Conservation (phyloP, 64 coral and sea anemone species). For the Montipora capricornis region DNA sequence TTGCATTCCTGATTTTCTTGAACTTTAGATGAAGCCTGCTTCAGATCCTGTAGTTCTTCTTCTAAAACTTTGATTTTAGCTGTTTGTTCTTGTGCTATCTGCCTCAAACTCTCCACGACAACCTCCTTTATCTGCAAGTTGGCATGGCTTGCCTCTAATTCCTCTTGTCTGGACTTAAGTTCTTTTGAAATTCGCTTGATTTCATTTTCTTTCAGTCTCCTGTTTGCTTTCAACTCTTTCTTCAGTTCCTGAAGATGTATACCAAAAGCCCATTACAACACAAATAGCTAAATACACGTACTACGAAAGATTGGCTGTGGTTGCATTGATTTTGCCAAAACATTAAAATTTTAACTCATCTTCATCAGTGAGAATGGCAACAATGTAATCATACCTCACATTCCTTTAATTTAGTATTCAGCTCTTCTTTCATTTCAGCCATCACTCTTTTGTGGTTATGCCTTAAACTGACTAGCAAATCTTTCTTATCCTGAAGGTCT, state of each 20-base stretch:
- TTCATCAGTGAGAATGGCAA: too few relatives aligned
- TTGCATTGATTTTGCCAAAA: too few relatives aligned
- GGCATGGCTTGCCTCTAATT: slow-evolving; percentile 3
- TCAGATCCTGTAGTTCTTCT: slow-evolving; percentile 3
- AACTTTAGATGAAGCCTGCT: background rate
- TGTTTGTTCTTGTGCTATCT: background rate
- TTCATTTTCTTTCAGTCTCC: slow-evolving; percentile 73
- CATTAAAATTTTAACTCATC: too few relatives aligned
- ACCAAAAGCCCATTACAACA: too few relatives aligned
- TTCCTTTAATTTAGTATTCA: slow-evolving; percentile 33
- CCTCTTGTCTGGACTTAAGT: slow-evolving; percentile 61
- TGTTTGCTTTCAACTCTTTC: slow-evolving; percentile 62
- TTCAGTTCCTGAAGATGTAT: slow-evolving; percentile 54
- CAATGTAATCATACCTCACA: slow-evolving; percentile 36
- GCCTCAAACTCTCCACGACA: slow-evolving; percentile 6
- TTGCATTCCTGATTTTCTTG: background rate
- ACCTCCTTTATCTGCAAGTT: slow-evolving; percentile 38
- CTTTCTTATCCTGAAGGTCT: slow-evolving; percentile 69
- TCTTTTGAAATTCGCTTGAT: slow-evolving; percentile 62
- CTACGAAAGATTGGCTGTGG: too few relatives aligned
- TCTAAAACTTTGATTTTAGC: background rate
- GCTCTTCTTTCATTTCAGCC: slow-evolving; percentile 61
- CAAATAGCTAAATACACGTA: too few relatives aligned
- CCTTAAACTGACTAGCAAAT: slow-evolving; percentile 43
- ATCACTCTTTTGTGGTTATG: slow-evolving; percentile 56